These are phyloP conservation scores for Drosophila asahinai DNA, from an alignment of 1,140 invertebrate genomes.

Conservation along the genomic window DNA sequence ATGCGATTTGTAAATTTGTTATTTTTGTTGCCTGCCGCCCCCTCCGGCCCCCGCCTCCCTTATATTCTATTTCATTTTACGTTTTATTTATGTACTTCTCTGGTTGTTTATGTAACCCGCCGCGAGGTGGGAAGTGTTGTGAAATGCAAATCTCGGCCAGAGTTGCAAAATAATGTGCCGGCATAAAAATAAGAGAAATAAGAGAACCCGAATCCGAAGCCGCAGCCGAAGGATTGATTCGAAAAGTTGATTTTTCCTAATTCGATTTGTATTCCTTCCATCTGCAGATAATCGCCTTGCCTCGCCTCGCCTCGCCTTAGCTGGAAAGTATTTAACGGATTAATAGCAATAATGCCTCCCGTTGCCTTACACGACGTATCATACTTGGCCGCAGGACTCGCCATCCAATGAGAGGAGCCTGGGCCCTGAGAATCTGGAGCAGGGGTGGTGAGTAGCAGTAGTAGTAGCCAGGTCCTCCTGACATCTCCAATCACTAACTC, in stretches of 20 bases:
- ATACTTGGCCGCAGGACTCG: constrained; percentile 24
- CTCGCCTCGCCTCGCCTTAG: constrained; percentile 8
- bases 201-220: not conserved
- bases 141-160: constrained; percentile 37
- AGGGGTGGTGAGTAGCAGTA: constrained; percentile 30
- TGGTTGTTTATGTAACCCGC: constrained; percentile 45
- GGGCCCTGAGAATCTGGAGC: constrained; percentile 43
- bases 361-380: constrained; percentile 5
- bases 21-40: constrained; percentile 5
- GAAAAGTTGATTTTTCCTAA: not conserved
- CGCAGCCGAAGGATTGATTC: not conserved
- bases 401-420: constrained; percentile 44
- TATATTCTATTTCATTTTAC: constrained; percentile 7
- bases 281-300: constrained; percentile 4
- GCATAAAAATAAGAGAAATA: not conserved
- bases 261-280: too few species aligned
- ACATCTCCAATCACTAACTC: not conserved
- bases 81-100: constrained; percentile 35
- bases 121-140: constrained; percentile 29
- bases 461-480: not conserved
- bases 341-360: constrained; percentile 20
- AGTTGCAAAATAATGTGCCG: constrained; percentile 46
- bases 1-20: constrained; percentile 41
- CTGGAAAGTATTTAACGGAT: constrained; percentile 1
- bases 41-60: not conserved